phyloP scores from a whole-genome alignment of 2,888 invertebrate species.

The Pardosa pseudoannulata region DNA sequence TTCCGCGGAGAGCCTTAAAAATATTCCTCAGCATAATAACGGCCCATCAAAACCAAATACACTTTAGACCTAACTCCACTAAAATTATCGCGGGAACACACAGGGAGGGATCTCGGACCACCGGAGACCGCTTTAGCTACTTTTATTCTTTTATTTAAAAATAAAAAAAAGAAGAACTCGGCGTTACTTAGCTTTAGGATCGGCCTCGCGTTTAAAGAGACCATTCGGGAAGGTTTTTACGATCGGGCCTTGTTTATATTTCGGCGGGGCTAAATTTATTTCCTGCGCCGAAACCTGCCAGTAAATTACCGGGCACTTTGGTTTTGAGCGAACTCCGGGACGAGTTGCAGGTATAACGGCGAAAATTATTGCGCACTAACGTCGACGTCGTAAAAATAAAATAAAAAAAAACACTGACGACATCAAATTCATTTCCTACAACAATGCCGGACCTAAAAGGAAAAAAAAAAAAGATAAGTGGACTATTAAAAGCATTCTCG shows the following conservation, averaged over 20 bases:
- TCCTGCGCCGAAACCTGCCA: not conserved
- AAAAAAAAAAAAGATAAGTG: constrained; percentile 36
- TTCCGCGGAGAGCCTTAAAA: too few species aligned
- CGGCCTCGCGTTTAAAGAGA: not conserved
- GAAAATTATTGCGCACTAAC: constrained; percentile 21
- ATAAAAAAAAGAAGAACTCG: not conserved
- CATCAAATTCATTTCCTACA: constrained; percentile 69
- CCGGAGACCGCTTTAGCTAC: not conserved
- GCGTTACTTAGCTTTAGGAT: not conserved
- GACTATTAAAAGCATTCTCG: constrained; percentile 48
- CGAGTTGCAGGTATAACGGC: not conserved
- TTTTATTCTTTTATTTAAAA: too few species aligned
- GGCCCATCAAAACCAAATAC: too few species aligned
- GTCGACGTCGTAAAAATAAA: not conserved
- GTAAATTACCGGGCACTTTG: constrained; percentile 28
- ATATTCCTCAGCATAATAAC: too few species aligned
- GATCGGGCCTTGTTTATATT: not conserved
- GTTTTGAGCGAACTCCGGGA: constrained; percentile 8
- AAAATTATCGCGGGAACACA: not conserved
- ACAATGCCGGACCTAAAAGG: too few species aligned
- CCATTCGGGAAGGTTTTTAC: not conserved
- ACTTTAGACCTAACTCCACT: not conserved
- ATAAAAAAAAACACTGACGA: constrained; percentile 42
- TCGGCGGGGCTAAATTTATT: not conserved
- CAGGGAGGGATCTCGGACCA: not conserved